Evolutionary conservation across 2,888 invertebrate genomes (phyloP).

Genomic region (Laspeyria flexula): DNA sequence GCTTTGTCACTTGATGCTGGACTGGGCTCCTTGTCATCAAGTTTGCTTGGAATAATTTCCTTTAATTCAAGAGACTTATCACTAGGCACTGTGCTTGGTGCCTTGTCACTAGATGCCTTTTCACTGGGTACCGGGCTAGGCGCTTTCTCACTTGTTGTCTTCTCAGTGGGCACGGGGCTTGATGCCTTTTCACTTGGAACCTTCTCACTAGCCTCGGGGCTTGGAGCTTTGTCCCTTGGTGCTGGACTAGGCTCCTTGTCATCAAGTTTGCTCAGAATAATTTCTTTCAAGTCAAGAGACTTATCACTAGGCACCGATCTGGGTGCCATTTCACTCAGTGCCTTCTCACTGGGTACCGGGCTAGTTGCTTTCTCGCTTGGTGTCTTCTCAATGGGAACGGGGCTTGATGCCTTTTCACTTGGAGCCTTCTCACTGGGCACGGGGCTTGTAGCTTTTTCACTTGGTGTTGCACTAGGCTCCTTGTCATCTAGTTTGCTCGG

Average conservation of each 20-base stretch:
- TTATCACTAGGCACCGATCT: background rate
- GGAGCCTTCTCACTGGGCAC: constrained; percentile 17
- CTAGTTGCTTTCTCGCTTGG: constrained; percentile 3
- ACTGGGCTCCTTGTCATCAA: background rate
- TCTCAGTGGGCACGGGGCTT: constrained; percentile 3
- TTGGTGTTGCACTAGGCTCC: background rate
- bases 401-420: constrained; percentile 32
- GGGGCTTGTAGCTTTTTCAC: constrained; percentile 37
- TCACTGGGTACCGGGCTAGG: constrained; percentile 8
- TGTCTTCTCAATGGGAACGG: constrained; percentile 21
- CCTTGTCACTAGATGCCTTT: constrained; percentile 8
- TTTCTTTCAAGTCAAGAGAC: too few relatives aligned
- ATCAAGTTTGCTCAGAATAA: too few relatives aligned
- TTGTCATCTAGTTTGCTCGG: too few relatives aligned
- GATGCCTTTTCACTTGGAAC: constrained; percentile 11
- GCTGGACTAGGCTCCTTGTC: constrained; percentile 6
- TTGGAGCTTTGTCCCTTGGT: constrained; percentile 4
- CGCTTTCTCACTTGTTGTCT: background rate
- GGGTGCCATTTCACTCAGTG: background rate
- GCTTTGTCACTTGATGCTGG: constrained; percentile 15
- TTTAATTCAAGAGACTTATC: background rate
- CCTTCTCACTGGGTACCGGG: constrained; percentile 9
- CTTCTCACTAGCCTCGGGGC: background rate
- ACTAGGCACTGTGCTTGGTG: constrained; percentile 9
- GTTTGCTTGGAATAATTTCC: background rate